Conservation (phyloP, 2,113 vertebrate genomes). For the Origma solitaria region DNA sequence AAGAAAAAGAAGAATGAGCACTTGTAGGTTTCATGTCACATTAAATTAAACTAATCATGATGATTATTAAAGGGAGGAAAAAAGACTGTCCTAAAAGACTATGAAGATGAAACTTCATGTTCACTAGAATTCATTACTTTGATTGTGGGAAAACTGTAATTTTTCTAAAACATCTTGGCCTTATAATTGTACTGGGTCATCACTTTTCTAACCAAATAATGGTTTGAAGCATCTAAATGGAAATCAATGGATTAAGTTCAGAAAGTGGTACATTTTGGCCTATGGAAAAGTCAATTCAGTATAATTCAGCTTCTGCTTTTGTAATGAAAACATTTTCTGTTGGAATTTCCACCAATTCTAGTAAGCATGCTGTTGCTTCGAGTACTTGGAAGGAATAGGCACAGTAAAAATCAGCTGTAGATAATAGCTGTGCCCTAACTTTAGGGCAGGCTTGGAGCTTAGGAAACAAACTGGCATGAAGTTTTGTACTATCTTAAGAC, state of each 20-base stretch:
- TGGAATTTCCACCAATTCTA: not conserved
- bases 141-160: not conserved
- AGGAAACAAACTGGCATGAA: not conserved
- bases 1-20: not conserved
- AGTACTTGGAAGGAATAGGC: not conserved
- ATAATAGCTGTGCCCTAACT: not conserved
- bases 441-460: not conserved
- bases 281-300: not conserved
- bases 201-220: not conserved
- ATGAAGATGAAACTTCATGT: not conserved
- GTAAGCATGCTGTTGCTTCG: not conserved
- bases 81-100: not conserved
- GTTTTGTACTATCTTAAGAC: not conserved
- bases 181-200: not conserved
- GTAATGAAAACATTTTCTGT: not conserved
- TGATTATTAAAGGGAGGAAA: not conserved
- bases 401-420: not conserved
- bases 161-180: not conserved
- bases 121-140: not conserved
- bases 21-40: not conserved
- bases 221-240: not conserved
- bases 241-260: not conserved
- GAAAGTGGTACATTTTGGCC: not conserved
- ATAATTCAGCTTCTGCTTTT: not conserved
- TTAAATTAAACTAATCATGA: not conserved